phyloP scores from a whole-genome alignment of 2,113 vertebrate genomes.

The Urocitellus parryii region DNA sequence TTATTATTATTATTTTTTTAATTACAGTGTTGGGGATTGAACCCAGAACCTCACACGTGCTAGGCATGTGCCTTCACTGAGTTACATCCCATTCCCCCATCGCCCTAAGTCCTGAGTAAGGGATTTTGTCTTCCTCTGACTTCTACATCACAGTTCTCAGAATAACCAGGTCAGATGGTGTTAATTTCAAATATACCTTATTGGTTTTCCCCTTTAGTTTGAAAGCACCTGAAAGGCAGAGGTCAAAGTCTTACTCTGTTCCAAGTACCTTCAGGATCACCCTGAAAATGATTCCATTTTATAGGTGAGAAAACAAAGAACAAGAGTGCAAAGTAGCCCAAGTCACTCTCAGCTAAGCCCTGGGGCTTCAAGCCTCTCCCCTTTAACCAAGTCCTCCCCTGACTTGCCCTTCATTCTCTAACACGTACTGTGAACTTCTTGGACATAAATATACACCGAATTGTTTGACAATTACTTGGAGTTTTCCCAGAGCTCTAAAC shows the following conservation, averaged over 20 bases:
- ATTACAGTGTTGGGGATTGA: neutral
- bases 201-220: neutral
- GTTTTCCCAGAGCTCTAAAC: neutral
- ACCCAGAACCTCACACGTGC: neutral
- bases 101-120: neutral
- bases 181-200: neutral
- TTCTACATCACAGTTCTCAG: neutral
- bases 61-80: neutral
- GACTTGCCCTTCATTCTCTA: neutral
- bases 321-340: neutral
- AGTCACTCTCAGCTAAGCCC: neutral
- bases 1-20: neutral
- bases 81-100: neutral
- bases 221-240: neutral
- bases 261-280: neutral
- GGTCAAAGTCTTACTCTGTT: neutral
- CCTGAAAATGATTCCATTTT: neutral
- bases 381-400: rapidly evolving
- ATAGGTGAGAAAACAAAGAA: neutral
- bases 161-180: neutral
- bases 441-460: neutral
- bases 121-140: neutral
- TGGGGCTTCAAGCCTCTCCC: neutral
- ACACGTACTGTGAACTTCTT: neutral
- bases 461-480: neutral